Base-by-base conservation (phyloP, 1,140 invertebrate species). In the Calliopsis andreniformis region DNA sequence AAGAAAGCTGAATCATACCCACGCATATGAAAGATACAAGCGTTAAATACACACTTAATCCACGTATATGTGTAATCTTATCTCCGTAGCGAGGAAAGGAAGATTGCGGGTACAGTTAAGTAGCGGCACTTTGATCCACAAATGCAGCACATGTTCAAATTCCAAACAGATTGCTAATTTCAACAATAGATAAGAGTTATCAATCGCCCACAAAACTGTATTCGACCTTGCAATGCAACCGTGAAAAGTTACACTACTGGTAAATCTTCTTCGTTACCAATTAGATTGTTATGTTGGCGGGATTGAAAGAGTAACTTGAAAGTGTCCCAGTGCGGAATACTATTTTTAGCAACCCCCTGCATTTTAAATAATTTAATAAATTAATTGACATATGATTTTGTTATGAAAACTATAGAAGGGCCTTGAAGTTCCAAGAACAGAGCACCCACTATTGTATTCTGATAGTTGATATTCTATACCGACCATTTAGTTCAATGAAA, bases 41-140 rank as follows among this genome's bases (percentile, higher is more conserved):
- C 14, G 16, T 8, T 16, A 18, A n/a, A 12, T 59, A 23, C 4
- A 20, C 30, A 32, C 1, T 42, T 42, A 23, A 51, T 53, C 28
- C 10, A 3, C 67, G 23, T 14, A 30, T 2, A 10, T 25, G 39
- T 3, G 23, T 2, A 35, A 18, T 30, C 28, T 67, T 73, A 56
- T 56, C 51, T 66, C 16, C 35, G 10, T 0, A 7, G n/a, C 30
- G 63, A 67, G 39, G 49, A 55, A 16, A 56, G 71, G 51, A 73
- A 35, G 62, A 39, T 47, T 35, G 30, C 12, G n/a, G 23, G 56
- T 73, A 73, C 71, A 73, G 71, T 73, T 73, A 73, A 10, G 12
- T 75, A 75, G 71, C 71, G 62, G 71, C 49, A 75, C 71, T 67
- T 67, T 56, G 62, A 75, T 56, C 62, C 51, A 45, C 49, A 67